phyloP scores from a whole-genome alignment of 2,113 vertebrate genomes.

The Etheostoma spectabile region DNA sequence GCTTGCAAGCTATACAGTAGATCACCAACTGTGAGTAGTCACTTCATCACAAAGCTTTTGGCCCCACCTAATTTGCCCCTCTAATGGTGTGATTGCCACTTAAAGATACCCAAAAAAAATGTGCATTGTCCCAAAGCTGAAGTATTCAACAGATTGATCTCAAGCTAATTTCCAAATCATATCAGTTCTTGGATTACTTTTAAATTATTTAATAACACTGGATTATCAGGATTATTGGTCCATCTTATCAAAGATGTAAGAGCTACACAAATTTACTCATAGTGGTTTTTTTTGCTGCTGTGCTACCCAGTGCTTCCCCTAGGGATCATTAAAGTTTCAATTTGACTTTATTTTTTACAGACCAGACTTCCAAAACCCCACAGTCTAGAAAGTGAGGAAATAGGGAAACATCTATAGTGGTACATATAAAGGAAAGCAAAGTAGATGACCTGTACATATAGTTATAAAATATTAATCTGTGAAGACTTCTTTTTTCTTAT shows the following conservation, averaged over 20 bases:
- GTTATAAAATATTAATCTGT: too few species aligned
- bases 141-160: not conserved
- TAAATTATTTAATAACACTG: constrained; percentile 24
- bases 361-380: not conserved
- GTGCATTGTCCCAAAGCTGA: too few species aligned
- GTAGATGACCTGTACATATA: not conserved
- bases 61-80: too few species aligned
- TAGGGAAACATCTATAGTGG: too few species aligned
- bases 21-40: too few species aligned
- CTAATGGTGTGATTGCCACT: too few species aligned
- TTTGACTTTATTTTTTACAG: not conserved
- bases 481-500: too few species aligned
- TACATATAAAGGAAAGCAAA: not conserved
- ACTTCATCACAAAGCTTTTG: too few species aligned
- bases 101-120: too few species aligned
- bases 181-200: not conserved
- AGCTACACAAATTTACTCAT: not conserved
- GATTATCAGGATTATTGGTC: not conserved
- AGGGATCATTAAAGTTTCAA: constrained; percentile 10
- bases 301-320: not conserved
- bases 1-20: too few species aligned
- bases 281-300: constrained; percentile 1
- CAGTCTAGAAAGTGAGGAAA: not conserved
- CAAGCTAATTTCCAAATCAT: too few species aligned
- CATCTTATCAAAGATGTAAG: constrained; percentile 1